A percentile compares a stretch with the other conserved stretches of the same genome.
These are phyloP conservation scores for Augochlora pura DNA, from an alignment of 1,140 invertebrate species.

Conservation along the genomic window DNA sequence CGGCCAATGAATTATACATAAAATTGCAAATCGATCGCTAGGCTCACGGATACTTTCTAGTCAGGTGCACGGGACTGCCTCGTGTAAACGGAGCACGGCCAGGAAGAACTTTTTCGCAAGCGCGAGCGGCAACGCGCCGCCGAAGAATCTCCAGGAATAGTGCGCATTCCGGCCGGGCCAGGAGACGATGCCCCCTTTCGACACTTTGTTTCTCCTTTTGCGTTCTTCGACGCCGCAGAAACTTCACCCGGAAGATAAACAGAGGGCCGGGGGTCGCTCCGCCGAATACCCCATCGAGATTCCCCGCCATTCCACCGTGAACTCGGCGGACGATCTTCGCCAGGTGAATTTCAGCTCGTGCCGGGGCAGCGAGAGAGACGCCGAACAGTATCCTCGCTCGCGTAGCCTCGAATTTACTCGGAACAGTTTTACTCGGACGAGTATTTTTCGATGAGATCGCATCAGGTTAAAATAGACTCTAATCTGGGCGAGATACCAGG, in stretches of 20 bases:
- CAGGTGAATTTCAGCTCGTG: background rate
- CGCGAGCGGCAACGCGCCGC: constrained; percentile 4
- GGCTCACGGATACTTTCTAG: background rate
- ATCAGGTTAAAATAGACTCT: no score
- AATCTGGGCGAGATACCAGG: no score
- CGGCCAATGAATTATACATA: background rate
- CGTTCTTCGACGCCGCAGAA: constrained; percentile 21
- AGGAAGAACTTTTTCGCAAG: constrained; percentile 48
- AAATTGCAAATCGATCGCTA: background rate
- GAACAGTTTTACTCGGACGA: no score
- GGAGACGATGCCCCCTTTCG: constrained; percentile 33
- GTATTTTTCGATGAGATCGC: no score
- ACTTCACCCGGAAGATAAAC: constrained; percentile 43
- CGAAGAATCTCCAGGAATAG: constrained; percentile 57
- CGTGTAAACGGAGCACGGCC: constrained; percentile 16
- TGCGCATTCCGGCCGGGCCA: constrained; percentile 35
- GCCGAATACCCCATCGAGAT: constrained; percentile 12
- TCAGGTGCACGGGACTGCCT: background rate
- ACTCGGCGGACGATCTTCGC: background rate
- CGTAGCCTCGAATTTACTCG: no score
- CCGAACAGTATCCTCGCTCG: no score
- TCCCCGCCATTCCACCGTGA: background rate
- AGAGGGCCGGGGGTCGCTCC: background rate
- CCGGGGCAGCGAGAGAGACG: background rate
- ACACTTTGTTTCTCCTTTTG: constrained; percentile 37